Conservation (phyloP, 1,140 invertebrate genomes). For the Drosophila auraria region DNA sequence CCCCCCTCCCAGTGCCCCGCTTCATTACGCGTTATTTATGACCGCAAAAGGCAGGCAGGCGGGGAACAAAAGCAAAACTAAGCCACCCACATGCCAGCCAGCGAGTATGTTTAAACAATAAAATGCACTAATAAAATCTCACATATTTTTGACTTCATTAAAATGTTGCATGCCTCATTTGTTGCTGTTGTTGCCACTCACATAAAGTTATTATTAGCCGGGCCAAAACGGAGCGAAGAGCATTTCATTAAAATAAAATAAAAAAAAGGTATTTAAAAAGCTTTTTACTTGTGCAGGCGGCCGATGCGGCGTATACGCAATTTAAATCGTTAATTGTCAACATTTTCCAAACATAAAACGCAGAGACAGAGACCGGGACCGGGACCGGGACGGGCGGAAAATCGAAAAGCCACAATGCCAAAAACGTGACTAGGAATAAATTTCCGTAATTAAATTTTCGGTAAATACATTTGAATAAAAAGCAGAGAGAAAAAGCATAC, state of each 20-base stretch:
- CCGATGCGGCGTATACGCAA: constrained; percentile 18
- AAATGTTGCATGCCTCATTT: constrained; percentile 51
- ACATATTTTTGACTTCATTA: constrained; percentile 73
- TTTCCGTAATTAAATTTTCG: constrained; percentile 37
- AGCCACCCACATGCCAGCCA: constrained; percentile 17
- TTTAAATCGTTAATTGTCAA: constrained; percentile 45
- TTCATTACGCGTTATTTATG: constrained; percentile 76
- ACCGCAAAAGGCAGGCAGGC: constrained; percentile 51
- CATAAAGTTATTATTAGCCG: constrained; percentile 52
- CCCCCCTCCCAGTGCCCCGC: neutral
- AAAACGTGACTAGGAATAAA: constrained; percentile 58
- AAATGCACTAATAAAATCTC: constrained; percentile 77
- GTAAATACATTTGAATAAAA: constrained; percentile 6
- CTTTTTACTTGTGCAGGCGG: neutral
- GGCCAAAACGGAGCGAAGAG: neutral
- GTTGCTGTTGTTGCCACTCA: constrained; percentile 14
- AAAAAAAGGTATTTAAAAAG: constrained; percentile 13
- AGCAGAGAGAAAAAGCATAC: neutral
- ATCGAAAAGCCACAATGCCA: constrained; percentile 67
- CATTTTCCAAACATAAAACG: constrained; percentile 17
- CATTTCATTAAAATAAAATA: constrained; percentile 33
- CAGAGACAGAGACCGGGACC: neutral
- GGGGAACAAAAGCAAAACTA: constrained; percentile 8
- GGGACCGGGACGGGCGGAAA: neutral
- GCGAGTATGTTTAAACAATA: constrained; percentile 59